phyloP scores from a whole-genome alignment of 2,888 invertebrate genomes.

The Campopleginae sp. region DNA sequence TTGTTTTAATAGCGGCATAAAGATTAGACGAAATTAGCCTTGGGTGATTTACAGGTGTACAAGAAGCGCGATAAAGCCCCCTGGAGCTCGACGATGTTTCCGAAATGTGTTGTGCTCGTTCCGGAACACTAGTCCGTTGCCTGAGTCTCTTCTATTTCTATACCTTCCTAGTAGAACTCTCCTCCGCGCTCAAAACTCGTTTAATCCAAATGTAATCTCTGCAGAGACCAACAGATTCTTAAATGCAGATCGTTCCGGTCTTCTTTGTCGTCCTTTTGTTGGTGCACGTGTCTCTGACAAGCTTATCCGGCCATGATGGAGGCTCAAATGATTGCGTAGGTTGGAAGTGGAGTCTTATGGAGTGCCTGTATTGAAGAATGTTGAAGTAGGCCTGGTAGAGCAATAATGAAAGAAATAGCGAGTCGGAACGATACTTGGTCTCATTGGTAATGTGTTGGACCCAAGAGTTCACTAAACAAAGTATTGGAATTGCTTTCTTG shows the following conservation, averaged over 20 bases:
- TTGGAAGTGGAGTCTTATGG: neutral
- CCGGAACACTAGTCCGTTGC: slow-evolving; percentile 13
- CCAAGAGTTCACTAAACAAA: neutral
- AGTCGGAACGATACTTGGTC: neutral
- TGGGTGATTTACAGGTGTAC: slow-evolving; percentile 75
- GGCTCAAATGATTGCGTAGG: neutral
- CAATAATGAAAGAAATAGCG: slow-evolving; percentile 9
- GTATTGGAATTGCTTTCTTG: neutral
- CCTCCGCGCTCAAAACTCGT: slow-evolving; percentile 8
- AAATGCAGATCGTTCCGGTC: neutral
- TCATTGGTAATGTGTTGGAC: neutral
- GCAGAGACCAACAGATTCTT: slow-evolving; percentile 11
- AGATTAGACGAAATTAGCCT: slow-evolving; percentile 79
- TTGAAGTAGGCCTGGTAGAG: neutral
- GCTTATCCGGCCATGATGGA: neutral
- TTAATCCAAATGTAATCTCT: slow-evolving; percentile 59
- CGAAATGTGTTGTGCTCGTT: slow-evolving; percentile 27
- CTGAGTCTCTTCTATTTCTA: neutral
- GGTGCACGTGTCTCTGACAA: neutral
- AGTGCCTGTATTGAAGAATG: neutral
- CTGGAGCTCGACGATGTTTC: slow-evolving; percentile 28
- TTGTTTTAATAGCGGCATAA: slow-evolving; percentile 78
- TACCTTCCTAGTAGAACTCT: slow-evolving; percentile 4
- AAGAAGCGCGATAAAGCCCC: slow-evolving; percentile 45
- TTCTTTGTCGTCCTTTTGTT: slow-evolving; percentile 11